Conservation (phyloP, 1,140 invertebrate genomes). For the Eulimnadia texana region DNA sequence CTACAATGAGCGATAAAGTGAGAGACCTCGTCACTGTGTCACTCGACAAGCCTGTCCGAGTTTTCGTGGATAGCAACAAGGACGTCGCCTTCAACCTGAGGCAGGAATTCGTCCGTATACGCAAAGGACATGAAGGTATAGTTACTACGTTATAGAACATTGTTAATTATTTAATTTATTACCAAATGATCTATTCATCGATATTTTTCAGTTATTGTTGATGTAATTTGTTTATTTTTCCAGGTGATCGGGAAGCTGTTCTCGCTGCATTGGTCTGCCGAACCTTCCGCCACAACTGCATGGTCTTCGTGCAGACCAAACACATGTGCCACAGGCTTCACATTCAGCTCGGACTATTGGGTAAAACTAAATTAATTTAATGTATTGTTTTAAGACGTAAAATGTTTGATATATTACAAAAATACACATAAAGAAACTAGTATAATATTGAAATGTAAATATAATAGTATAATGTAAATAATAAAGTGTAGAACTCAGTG, state of each 20-base stretch:
- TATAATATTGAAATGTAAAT: no score
- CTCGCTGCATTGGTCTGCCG: constrained; percentile 77
- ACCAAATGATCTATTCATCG: neutral
- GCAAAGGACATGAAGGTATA: constrained; percentile 4
- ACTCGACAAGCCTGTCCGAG: constrained; percentile 74
- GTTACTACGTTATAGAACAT: neutral
- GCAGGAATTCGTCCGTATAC: constrained; percentile 79
- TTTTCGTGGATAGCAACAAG: constrained; percentile 90
- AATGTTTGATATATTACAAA: no score
- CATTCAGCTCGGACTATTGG: constrained; percentile 70
- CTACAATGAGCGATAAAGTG: constrained; percentile 95
- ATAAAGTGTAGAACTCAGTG: neutral
- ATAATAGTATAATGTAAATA: no score
- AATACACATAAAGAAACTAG: no score
- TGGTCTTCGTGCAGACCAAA: constrained; percentile 94
- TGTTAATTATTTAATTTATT: neutral
- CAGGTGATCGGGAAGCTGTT: constrained; percentile 73
- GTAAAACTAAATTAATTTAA: constrained; percentile 38
- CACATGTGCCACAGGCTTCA: constrained; percentile 82
- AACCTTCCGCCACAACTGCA: constrained; percentile 81
- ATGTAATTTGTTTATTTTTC: neutral
- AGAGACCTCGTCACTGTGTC: constrained; percentile 85
- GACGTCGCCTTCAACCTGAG: constrained; percentile 87
- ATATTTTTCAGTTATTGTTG: neutral
- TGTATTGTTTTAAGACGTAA: neutral